These are phyloP conservation scores for Eidolon dupreanum DNA, from an alignment of 2,797 vertebrate genomes.

Conservation along the genomic window DNA sequence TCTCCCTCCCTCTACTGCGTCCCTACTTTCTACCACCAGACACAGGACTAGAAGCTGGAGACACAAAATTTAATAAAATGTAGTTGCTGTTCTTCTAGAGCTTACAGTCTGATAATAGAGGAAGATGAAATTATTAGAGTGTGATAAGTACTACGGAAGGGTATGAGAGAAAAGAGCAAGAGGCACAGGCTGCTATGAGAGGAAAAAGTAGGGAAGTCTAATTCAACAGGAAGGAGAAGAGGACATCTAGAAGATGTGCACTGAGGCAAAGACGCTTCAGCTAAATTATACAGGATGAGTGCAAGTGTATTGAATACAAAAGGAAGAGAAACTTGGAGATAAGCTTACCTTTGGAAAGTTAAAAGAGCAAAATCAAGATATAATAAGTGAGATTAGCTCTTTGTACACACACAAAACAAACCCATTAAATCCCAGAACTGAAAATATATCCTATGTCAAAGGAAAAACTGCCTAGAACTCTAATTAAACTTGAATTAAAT, in stretches of 20 bases:
- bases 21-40: background rate
- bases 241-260: background rate
- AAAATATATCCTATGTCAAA: background rate
- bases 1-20: background rate
- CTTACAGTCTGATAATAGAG: background rate
- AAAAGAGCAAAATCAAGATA: slow-evolving; percentile 17
- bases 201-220: background rate
- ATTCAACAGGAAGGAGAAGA: background rate
- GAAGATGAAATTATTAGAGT: background rate
- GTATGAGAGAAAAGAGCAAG: background rate
- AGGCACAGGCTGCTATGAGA: background rate
- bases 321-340: background rate
- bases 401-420: background rate
- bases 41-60: background rate
- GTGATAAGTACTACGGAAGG: background rate
- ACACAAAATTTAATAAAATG: background rate
- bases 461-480: background rate
- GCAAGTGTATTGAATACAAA: background rate
- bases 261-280: background rate
- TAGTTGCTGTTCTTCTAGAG: background rate
- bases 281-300: background rate
- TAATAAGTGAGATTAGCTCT: background rate
- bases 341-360: background rate
- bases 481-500: background rate
- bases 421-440: background rate